A percentile compares a stretch with the other conserved stretches of the same genome.
Evolutionary conservation across 2,797 vertebrate species (phyloP).

Genomic region (Alectoris magna): DNA sequence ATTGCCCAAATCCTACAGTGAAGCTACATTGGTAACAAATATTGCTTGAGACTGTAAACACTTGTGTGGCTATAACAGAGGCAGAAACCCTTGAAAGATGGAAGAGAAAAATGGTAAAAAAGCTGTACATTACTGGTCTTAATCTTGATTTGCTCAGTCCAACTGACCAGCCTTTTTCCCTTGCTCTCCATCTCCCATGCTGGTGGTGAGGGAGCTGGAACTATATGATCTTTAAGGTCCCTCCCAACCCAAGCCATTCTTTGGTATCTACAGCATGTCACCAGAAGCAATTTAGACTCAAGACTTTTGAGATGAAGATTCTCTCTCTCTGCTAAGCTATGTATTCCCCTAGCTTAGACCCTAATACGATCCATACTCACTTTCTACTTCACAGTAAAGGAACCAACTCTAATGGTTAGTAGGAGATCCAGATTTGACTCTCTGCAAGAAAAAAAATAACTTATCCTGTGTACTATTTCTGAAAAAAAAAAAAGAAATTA

Average conservation of each 20-base stretch:
- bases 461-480: neutral
- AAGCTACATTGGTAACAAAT: neutral
- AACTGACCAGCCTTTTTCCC: neutral
- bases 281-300: neutral
- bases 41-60: neutral
- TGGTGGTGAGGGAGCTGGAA: neutral
- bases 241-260: neutral
- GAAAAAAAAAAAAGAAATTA: neutral
- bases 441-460: neutral
- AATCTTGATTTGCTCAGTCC: neutral
- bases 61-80: neutral
- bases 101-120: neutral
- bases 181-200: neutral
- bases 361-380: neutral
- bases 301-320: neutral
- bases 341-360: neutral
- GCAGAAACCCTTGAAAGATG: neutral
- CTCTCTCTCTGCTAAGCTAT: neutral
- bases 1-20: neutral
- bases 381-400: neutral
- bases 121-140: neutral
- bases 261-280: fast-evolving
- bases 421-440: neutral
- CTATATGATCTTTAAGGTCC: neutral
- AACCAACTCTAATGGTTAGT: neutral